phyloP scores from a whole-genome alignment of 1,140 invertebrate genomes.

The Nasonia vitripennis region DNA sequence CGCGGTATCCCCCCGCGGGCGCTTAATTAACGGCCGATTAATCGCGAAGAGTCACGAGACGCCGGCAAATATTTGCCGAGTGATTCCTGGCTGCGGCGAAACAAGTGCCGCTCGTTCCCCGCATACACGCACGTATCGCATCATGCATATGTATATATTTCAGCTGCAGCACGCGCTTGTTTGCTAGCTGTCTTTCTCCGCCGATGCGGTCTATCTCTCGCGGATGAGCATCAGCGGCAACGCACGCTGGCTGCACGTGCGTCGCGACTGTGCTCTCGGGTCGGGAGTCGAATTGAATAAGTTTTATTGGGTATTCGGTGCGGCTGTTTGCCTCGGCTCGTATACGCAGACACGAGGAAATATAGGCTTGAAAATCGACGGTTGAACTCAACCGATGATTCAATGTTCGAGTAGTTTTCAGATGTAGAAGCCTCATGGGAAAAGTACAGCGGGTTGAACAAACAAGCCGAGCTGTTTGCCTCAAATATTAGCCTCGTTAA shows the following conservation, averaged over 20 bases:
- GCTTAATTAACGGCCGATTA: slow-evolving; percentile 59
- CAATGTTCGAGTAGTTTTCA: too few relatives aligned
- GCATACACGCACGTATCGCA: background rate
- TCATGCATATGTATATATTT: background rate
- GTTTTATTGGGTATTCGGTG: too few relatives aligned
- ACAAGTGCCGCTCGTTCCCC: background rate
- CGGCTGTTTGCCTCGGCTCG: too few relatives aligned
- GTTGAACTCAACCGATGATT: too few relatives aligned
- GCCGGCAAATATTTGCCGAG: slow-evolving; percentile 59
- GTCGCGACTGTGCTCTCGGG: background rate
- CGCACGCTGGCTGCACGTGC: background rate
- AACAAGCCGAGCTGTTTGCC: background rate
- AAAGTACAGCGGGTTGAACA: background rate
- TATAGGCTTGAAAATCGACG: background rate
- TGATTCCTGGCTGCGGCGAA: slow-evolving; percentile 47
- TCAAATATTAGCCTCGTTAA: background rate
- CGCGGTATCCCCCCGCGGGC: background rate
- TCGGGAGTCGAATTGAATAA: background rate
- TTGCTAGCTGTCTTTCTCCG: slow-evolving; percentile 5
- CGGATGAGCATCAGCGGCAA: too few relatives aligned
- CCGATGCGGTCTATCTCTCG: background rate
- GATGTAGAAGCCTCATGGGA: background rate
- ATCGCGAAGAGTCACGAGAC: slow-evolving; percentile 51
- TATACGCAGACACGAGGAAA: background rate
- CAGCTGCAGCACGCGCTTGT: slow-evolving; percentile 15